Base-by-base conservation (phyloP, 1,140 invertebrate genomes). In the Drosophila suzukii region DNA sequence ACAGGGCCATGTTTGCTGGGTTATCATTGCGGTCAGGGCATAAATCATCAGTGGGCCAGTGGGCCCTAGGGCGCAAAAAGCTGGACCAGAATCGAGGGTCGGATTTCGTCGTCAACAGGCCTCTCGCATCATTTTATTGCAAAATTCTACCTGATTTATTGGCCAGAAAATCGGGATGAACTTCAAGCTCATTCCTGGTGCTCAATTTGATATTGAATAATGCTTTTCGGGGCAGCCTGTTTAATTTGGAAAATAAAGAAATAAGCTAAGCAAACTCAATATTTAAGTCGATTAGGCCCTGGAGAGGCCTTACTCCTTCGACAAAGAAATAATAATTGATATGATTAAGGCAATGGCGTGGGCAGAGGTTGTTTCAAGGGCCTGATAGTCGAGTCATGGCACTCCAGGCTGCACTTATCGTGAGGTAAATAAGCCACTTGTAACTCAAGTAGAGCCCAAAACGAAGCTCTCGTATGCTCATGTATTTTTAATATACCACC, bases 361-460 rank as follows among this genome's bases (percentile, higher is more conserved):
- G 30, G 20, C 41, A 15, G 32, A 1, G 61, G 20, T 8, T 4
- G 24, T 20, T 44, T 15, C 27, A 38, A 30, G 20, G n/a, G 32
- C 15, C 10, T 57, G 43, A 56, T 72, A 53, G 70, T 74, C 57
- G 66, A 80, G 77, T 78, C 84, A 86, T 86, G 63, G 72, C 84
- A 86, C 83, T 86, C 79, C 79, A 79, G 84, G 76, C 83, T 86
- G 79, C 83, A 86, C 83, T 86, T 89, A 89, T 88, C 79, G 66
- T 83, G 79, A 86, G 83, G 83, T 89, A 86, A 88, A 86, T 86
- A 83, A 86, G 83, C 83, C 84, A 89, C 83, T 86, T 86, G 79
- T 83, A 86, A 82, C 84, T 86, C 71, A 83, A 86, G 83, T 72
- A 73, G 59, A 77, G 58, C 60, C 67, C 68, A 58, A 38, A 51